Base-by-base conservation (phyloP, 2,797 vertebrate genomes). In the Enteromius fasciolatus region DNA sequence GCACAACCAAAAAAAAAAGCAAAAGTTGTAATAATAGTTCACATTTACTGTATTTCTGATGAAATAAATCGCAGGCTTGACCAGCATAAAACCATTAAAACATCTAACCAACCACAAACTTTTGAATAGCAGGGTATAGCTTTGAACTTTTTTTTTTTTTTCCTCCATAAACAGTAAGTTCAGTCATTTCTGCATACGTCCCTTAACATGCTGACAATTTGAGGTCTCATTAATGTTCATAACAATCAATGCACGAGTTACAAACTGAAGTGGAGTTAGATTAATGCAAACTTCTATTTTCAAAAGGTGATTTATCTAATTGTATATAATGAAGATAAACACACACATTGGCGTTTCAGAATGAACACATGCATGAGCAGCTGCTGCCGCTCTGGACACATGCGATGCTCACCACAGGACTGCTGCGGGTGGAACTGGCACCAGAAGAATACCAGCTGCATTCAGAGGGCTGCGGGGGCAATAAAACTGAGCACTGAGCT, bases 371-470 rank as follows among this genome's bases (percentile, higher is more conserved):
- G 76, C 28, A 36, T 28, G 63, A 33, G 61, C 74, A 83, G 33
- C 36, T 80, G 54, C 28, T 46, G 41, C 74, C 50, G 75, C 82
- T 67, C 39, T n/a, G n/a, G 76, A 36, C 31, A 28, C 48, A 66
- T 52, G 75, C 48, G 1, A 68, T 0, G 91, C 96, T 99, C 95
- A 99, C 98, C 97, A 90, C 92, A 69, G 98, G 97, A 88, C 97
- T 99, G 94, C 94, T 99, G 88, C 90, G 95, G 80, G 95, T 88
- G 80, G 97, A 98, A 89, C 96, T 97, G 87, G 95, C 87, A 94
- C 95, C 95, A 85, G 96, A 98, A 78, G 97, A 98, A 87, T 94
- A 95, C 92, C 91, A 97, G 94, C 96, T 98, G 91, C 93, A 96
- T 91, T 98, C 98, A 89, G 97, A 98, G n/a, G 96, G 96, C 98